Base-by-base conservation (phyloP, 2,113 vertebrate genomes). In the Sylvicapra grimmia region DNA sequence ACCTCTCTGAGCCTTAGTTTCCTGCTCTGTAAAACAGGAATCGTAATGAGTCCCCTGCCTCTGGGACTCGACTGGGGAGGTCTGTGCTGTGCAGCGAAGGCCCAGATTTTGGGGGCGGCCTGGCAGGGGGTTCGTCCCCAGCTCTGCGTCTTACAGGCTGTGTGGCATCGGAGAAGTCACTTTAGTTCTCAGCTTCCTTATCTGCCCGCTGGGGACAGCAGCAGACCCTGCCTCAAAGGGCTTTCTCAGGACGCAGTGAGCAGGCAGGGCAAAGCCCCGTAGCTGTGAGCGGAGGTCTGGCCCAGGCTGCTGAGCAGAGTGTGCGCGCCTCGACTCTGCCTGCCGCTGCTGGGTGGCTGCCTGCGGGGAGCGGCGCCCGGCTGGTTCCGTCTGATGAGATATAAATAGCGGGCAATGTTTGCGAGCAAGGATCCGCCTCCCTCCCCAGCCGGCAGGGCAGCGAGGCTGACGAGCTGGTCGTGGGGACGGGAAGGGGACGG, bases 401-500 rank as follows among this genome's bases (percentile, higher is more conserved):
- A 96, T 96, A 96, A 97, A 97, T 96, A 97, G 96, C 94, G 53
- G 0, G 51, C 93, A 9, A 6, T 86, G 92, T 93, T 98, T 92
- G 93, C 10, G 0, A 89, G 92, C 56, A 13, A 19, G 86, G 75
- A 33, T n/a, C 40, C 83, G 65, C 83, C 61, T 63, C 40, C 44
- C 82, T 90, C 92, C 83, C 87, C 23, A 3, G 80, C 86, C 44
- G 0, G 91, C 84, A 87, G 18, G 93, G 88, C 94, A 54, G 54
- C 5, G 31, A 90, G 79, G 96, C 96, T 65, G 90, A 72, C 27
- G 86, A 96, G 61, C 91, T 31, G 86, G 84, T 90, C 25, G 7
- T 15, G 49, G 89, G 92, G 92, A 95, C 8, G 6, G 47, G 65
- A 61, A 54, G 49, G 86, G 92, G 94, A 83, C 25, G 40, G 75